These are phyloP conservation scores for Kradibia gibbosae DNA, from an alignment of 1,140 invertebrate species.

Conservation along the genomic window DNA sequence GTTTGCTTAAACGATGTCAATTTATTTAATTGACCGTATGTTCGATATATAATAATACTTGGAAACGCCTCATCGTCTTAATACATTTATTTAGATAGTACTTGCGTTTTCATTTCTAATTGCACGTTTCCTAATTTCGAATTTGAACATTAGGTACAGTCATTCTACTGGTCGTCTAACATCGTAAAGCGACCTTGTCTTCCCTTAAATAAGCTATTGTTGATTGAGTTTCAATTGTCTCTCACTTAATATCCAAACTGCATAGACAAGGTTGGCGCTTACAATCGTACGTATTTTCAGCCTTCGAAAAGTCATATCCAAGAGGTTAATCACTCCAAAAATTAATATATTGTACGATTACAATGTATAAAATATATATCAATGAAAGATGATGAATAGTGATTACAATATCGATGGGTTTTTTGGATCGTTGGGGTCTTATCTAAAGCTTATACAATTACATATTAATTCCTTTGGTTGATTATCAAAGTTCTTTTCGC, in stretches of 20 bases:
- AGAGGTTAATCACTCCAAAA: constrained; percentile 50
- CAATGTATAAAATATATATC: constrained; percentile 24
- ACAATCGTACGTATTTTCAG: constrained; percentile 40
- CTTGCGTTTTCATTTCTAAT: constrained; percentile 20
- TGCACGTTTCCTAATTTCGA: constrained; percentile 37
- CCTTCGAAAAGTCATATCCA: constrained; percentile 47
- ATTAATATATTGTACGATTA: constrained; percentile 7
- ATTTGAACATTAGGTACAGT: constrained; percentile 45
- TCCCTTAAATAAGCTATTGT: constrained; percentile 28
- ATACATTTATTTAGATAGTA: constrained; percentile 62
- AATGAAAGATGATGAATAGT: constrained; percentile 5
- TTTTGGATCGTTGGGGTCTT: no score
- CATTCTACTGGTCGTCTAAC: constrained; percentile 49
- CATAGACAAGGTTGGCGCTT: constrained; percentile 37
- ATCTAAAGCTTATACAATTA: constrained; percentile 30
- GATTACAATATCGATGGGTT: neutral
- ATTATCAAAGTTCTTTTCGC: constrained; percentile 40
- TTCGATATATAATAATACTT: constrained; percentile 64
- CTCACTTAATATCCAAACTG: constrained; percentile 40
- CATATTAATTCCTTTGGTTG: constrained; percentile 39
- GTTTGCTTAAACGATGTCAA: constrained; percentile 59
- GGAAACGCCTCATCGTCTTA: constrained; percentile 59
- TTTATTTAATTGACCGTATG: constrained; percentile 67
- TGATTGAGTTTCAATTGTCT: constrained; percentile 40
- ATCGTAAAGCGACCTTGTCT: constrained; percentile 37